Conservation (phyloP, 2,113 vertebrate species). For the Salvelinus namaycush region DNA sequence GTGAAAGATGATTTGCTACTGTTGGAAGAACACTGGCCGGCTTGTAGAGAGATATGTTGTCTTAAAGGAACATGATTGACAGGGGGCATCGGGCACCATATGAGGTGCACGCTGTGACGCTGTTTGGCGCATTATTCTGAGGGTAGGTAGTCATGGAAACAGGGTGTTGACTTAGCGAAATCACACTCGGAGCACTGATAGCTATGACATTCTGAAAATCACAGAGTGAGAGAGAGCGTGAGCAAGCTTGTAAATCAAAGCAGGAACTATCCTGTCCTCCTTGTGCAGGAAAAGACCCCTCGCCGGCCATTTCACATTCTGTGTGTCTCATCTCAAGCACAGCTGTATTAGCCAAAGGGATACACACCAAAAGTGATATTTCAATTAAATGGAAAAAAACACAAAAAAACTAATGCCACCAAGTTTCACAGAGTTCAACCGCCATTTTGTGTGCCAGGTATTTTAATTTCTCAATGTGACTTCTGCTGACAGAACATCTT, state of each 20-base stretch:
- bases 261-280: constrained; percentile 51
- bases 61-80: constrained; percentile 45
- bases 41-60: constrained; percentile 38
- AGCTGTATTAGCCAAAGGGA: constrained; percentile 42
- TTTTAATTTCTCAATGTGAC: constrained; percentile 74
- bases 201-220: constrained; percentile 64
- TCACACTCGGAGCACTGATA: constrained; percentile 56
- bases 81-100: constrained; percentile 23
- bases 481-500: constrained; percentile 78
- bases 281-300: constrained; percentile 48
- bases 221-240: constrained; percentile 32
- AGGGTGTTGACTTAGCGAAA: constrained; percentile 66
- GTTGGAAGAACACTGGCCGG: constrained; percentile 40
- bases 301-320: constrained; percentile 49
- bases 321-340: constrained; percentile 47
- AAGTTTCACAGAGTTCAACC: constrained; percentile 61
- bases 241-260: constrained; percentile 55
- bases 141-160: constrained; percentile 66
- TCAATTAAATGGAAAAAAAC: constrained; percentile 35
- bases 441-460: constrained; percentile 73
- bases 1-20: constrained; percentile 58
- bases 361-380: constrained; percentile 50
- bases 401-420: constrained; percentile 41
- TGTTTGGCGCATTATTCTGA: constrained; percentile 57
- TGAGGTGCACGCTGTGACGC: constrained; percentile 34